Percentiles rank a stretch among this genome's conserved stretches.
Evolutionary conservation across 2,888 invertebrate species (phyloP).

Genomic region (Rhagonycha lutea): DNA sequence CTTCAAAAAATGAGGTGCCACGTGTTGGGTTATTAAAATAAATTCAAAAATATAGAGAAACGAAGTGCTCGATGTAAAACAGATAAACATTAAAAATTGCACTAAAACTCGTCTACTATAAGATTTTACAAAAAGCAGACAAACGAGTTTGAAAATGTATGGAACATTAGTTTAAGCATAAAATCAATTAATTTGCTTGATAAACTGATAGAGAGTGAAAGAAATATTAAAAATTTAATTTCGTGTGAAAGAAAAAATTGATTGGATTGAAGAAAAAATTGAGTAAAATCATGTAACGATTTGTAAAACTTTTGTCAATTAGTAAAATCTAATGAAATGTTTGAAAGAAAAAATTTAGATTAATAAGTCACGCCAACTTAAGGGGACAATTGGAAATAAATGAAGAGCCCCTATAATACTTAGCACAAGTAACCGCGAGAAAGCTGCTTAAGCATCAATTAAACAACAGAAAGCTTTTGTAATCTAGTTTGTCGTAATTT

Average conservation of each 20-base stretch:
- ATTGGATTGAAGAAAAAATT: neutral
- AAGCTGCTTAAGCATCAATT: constrained; percentile 29
- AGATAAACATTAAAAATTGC: constrained; percentile 12
- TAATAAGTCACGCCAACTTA: neutral
- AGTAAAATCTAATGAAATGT: neutral
- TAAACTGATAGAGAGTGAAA: neutral
- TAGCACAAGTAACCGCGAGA: constrained; percentile 4
- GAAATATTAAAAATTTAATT: neutral
- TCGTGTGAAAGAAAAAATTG: neutral
- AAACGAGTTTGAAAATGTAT: neutral
- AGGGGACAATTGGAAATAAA: constrained; percentile 16
- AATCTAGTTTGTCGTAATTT: constrained; percentile 34
- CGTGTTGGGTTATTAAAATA: constrained; percentile 21
- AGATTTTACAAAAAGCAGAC: neutral
- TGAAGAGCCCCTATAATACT: constrained; percentile 28
- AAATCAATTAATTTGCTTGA: neutral
- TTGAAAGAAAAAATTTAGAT: neutral
- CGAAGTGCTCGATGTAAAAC: constrained; percentile 28
- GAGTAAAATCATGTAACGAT: neutral
- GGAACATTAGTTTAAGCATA: neutral
- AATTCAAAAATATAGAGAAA: constrained; percentile 31
- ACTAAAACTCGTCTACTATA: neutral
- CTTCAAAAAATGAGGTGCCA: constrained; percentile 1
- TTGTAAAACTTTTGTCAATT: neutral
- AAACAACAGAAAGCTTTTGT: constrained; percentile 31